A percentile compares a stretch with the other conserved stretches of the same genome.
phyloP scores from a whole-genome alignment of 2,888 invertebrate species.

The Phyllotreta striolata region DNA sequence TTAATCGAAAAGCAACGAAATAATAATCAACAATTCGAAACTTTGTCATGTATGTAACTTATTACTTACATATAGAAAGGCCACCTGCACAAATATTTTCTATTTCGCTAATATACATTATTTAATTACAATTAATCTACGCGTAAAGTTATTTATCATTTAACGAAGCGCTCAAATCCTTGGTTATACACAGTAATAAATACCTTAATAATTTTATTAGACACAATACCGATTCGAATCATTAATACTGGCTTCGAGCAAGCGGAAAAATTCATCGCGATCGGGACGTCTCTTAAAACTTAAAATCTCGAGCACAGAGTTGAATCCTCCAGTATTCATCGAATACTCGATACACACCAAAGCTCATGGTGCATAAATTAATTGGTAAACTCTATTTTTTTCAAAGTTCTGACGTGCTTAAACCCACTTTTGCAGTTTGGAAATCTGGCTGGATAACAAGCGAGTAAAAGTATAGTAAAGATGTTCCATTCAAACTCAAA shows the following conservation, averaged over 20 bases:
- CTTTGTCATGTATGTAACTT: conserved; percentile 24
- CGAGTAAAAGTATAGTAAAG: no score
- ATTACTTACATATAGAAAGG: conserved; percentile 45
- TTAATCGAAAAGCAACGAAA: conserved; percentile 13
- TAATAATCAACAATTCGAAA: not conserved
- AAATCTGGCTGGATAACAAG: not conserved
- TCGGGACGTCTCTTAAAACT: conserved; percentile 3
- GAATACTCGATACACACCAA: conserved; percentile 60
- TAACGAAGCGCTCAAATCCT: not conserved
- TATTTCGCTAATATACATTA: conserved; percentile 34
- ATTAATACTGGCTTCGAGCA: no score
- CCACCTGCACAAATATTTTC: conserved; percentile 46
- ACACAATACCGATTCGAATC: no score
- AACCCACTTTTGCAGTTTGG: conserved; percentile 22
- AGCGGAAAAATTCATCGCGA: not conserved
- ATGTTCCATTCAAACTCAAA: conserved; percentile 34
- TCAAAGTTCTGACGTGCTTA: conserved; percentile 24
- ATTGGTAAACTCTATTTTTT: conserved; percentile 20
- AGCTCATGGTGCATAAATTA: conserved; percentile 52
- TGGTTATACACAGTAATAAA: no score
- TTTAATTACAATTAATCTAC: conserved; percentile 11
- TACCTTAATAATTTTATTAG: no score
- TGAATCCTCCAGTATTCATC: conserved; percentile 57
- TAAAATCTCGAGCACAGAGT: conserved; percentile 39
- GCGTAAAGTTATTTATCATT: not conserved